Conservation (phyloP, 2,888 invertebrate genomes). For the Alloplasta piceator region DNA sequence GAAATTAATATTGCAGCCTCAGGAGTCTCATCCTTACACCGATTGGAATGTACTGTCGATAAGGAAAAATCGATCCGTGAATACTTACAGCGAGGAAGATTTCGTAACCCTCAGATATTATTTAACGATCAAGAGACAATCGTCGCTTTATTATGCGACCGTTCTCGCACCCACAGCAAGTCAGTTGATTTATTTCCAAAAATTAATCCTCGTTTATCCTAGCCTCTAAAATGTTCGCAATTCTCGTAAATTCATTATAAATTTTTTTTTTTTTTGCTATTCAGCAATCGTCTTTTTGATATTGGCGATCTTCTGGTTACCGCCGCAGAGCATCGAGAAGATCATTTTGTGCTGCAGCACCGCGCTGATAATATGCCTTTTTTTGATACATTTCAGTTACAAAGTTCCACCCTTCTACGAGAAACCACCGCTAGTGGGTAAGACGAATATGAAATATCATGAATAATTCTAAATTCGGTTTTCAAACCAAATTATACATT, state of each 20-base stretch:
- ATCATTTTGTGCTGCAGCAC: conserved; percentile 86
- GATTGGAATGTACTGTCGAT: conserved; percentile 34
- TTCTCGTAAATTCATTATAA: neutral
- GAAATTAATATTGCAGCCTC: neutral
- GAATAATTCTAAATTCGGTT: neutral
- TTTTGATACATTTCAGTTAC: conserved; percentile 87
- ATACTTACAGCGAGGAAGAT: conserved; percentile 73
- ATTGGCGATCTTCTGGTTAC: conserved; percentile 87
- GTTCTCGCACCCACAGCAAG: conserved; percentile 87
- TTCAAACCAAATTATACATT: neutral
- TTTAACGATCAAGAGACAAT: conserved; percentile 85
- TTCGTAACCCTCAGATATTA: conserved; percentile 85
- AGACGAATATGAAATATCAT: conserved; percentile 59
- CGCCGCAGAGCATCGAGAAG: conserved; percentile 88
- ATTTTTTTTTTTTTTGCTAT: conserved; percentile 59
- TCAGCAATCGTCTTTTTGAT: conserved; percentile 86
- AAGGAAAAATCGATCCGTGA: conserved; percentile 12
- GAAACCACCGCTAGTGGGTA: conserved; percentile 86
- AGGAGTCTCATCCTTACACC: conserved; percentile 26
- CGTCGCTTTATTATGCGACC: conserved; percentile 86
- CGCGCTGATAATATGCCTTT: conserved; percentile 86
- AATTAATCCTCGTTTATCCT: neutral
- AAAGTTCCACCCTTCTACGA: conserved; percentile 85
- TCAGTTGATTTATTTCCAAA: conserved; percentile 73
- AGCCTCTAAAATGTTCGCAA: neutral